Conservation (phyloP, 2,113 vertebrate species). For the Haemorhous mexicanus region DNA sequence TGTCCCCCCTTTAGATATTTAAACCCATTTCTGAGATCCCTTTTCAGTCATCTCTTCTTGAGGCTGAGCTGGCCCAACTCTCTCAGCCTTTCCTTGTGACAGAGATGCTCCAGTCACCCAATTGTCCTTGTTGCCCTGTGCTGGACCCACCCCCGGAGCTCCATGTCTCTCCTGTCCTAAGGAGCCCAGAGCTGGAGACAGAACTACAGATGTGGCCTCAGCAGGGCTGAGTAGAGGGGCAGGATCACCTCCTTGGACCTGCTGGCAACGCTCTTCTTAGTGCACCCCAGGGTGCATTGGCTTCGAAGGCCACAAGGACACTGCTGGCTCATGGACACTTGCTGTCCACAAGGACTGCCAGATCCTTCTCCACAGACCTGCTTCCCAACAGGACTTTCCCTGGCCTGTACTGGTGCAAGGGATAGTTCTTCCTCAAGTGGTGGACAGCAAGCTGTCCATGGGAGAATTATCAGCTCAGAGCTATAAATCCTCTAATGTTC, state of each 20-base stretch:
- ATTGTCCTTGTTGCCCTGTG: accelerated
- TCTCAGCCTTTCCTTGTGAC: neutral
- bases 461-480: no score
- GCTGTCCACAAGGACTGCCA: neutral
- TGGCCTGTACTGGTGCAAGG: neutral
- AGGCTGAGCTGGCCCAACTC: neutral
- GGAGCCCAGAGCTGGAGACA: neutral
- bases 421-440: neutral
- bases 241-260: accelerated
- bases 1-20: neutral
- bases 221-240: neutral
- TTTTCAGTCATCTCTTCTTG: neutral
- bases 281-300: neutral
- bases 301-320: no score
- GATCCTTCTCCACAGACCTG: neutral
- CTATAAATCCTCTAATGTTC: no score
- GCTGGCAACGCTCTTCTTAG: neutral
- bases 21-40: no score
- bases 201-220: neutral
- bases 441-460: neutral
- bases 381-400: neutral
- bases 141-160: neutral
- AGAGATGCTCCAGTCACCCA: neutral
- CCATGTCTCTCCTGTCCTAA: neutral
- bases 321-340: neutral